A percentile compares a stretch with the other conserved stretches of the same genome.
These are phyloP conservation scores for Pelusios castaneus DNA, from an alignment of 2,113 vertebrate species.

Conservation along the genomic window DNA sequence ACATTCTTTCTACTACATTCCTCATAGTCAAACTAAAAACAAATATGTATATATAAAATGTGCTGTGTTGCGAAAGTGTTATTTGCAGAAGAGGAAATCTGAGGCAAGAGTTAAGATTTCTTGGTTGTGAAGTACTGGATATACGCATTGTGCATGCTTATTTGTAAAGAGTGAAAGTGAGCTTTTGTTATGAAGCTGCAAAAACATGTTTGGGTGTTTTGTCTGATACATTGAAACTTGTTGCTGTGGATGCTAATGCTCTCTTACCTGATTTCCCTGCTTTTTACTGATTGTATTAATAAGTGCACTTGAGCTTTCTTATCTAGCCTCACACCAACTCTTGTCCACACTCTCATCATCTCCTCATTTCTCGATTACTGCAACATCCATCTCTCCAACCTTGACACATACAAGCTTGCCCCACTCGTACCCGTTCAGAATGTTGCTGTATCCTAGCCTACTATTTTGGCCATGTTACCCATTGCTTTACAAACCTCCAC, in stretches of 20 bases:
- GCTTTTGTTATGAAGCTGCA: background rate
- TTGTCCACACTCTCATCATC: background rate
- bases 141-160: background rate
- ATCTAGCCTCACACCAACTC: background rate
- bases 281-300: background rate
- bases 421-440: background rate
- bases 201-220: background rate
- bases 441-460: background rate
- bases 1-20: background rate
- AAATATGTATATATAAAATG: background rate
- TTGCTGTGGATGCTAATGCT: background rate
- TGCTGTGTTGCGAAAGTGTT: background rate
- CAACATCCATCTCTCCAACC: background rate
- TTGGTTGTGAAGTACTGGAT: no score
- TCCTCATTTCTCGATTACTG: background rate
- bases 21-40: fast-evolving
- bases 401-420: background rate
- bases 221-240: background rate
- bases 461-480: background rate
- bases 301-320: background rate
- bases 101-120: background rate
- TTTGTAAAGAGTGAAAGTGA: background rate
- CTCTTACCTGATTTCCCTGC: background rate
- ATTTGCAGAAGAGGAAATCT: fast-evolving
- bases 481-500: background rate